phyloP scores from a whole-genome alignment of 1,140 invertebrate genomes.

The Gonioctena quinquepunctata region DNA sequence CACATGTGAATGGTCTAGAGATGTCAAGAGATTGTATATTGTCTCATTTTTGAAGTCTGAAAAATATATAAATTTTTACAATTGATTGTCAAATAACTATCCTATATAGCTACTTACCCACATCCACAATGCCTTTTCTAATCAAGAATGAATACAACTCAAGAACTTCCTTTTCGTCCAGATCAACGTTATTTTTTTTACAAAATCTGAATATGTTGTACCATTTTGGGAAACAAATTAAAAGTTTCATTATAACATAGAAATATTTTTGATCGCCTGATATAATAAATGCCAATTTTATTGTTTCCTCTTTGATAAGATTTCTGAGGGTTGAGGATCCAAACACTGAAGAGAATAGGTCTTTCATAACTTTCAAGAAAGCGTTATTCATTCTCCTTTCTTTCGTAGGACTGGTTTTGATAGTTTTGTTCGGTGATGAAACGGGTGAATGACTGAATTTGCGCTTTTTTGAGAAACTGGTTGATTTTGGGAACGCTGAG shows the following conservation, averaged over 20 bases:
- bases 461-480: neutral
- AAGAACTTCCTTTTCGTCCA: slow-evolving; percentile 14
- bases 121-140: slow-evolving; percentile 18
- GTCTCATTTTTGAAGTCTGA: neutral
- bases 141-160: slow-evolving; percentile 19
- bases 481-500: neutral
- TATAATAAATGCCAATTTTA: neutral
- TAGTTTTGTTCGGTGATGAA: neutral
- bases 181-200: slow-evolving; percentile 10
- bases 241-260: slow-evolving; percentile 26
- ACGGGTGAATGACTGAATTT: neutral
- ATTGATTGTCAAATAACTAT: no score
- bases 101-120: slow-evolving; percentile 13
- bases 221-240: slow-evolving; percentile 13
- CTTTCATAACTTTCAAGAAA: neutral
- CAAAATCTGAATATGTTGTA: slow-evolving; percentile 27
- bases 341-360: neutral
- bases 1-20: neutral
- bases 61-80: no score
- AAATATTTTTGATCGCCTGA: neutral
- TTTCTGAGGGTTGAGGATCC: neutral
- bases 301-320: neutral
- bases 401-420: neutral
- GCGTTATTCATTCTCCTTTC: neutral
- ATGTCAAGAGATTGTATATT: neutral